These are phyloP conservation scores for Erythrocercus mccallii DNA, from an alignment of 2,113 vertebrate species.

Conservation along the genomic window DNA sequence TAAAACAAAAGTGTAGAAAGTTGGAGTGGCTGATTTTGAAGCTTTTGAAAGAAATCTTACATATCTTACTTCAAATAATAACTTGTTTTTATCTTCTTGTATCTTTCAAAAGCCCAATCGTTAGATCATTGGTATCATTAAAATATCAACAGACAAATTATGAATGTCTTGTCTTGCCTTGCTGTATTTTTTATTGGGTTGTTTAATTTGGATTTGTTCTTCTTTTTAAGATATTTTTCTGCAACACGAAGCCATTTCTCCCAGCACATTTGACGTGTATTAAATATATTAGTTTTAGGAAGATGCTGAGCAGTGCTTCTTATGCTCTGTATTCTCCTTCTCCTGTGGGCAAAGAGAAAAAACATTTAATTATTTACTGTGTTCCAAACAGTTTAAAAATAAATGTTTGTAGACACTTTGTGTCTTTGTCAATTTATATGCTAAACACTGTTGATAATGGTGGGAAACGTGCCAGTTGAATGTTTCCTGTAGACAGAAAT, in stretches of 20 bases:
- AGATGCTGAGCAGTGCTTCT: background rate
- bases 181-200: background rate
- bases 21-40: background rate
- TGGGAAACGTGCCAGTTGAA: background rate
- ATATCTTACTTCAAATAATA: background rate
- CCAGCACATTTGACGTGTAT: background rate
- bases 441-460: background rate
- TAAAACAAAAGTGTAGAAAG: background rate
- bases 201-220: background rate
- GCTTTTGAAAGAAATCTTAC: background rate
- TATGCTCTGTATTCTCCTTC: background rate
- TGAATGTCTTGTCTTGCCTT: background rate
- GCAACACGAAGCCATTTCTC: background rate
- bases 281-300: background rate
- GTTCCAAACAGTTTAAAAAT: background rate
- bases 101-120: background rate
- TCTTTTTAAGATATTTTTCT: background rate
- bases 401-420: background rate
- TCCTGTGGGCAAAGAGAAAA: background rate
- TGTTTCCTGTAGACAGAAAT: background rate
- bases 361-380: background rate
- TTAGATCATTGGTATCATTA: background rate
- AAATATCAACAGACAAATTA: background rate
- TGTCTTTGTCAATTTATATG: background rate
- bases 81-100: background rate